phyloP scores from a whole-genome alignment of 1,140 invertebrate species.

The Oncopodura yosiiana region DNA sequence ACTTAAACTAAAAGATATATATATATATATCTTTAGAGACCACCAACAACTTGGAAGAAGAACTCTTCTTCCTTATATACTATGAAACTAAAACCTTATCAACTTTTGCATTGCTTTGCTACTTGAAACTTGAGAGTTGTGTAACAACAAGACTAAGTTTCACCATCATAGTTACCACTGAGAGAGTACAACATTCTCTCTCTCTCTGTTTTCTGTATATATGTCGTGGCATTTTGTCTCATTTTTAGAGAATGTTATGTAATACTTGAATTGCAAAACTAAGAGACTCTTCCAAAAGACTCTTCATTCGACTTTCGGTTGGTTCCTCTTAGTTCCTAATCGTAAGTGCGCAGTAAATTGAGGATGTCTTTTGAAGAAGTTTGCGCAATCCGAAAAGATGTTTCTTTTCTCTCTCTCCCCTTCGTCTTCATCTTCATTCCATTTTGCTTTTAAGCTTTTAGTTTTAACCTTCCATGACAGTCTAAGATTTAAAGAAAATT shows the following conservation, averaged over 20 bases:
- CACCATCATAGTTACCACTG: background rate
- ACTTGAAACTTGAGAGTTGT: no score
- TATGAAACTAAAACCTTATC: background rate
- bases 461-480: no score
- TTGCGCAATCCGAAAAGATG: slow-evolving; percentile 32
- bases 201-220: background rate
- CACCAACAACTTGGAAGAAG: background rate
- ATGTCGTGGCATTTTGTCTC: no score
- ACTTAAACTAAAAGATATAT: slow-evolving; percentile 3
- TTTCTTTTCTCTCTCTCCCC: slow-evolving; percentile 14
- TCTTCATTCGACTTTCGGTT: background rate
- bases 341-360: slow-evolving; percentile 31
- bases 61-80: background rate
- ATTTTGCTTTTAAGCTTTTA: background rate
- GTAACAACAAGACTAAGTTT: no score
- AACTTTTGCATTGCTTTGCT: background rate
- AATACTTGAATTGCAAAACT: background rate
- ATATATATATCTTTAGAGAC: slow-evolving; percentile 1
- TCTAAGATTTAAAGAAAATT: no score
- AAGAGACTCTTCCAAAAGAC: background rate
- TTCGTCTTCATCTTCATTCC: background rate
- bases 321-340: slow-evolving; percentile 21
- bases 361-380: slow-evolving; percentile 32
- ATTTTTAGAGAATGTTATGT: background rate
- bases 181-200: background rate